Percentiles rank a stretch among this genome's conserved stretches.
phyloP scores from a whole-genome alignment of 1,140 invertebrate genomes.

The Drosophila chauvacae region DNA sequence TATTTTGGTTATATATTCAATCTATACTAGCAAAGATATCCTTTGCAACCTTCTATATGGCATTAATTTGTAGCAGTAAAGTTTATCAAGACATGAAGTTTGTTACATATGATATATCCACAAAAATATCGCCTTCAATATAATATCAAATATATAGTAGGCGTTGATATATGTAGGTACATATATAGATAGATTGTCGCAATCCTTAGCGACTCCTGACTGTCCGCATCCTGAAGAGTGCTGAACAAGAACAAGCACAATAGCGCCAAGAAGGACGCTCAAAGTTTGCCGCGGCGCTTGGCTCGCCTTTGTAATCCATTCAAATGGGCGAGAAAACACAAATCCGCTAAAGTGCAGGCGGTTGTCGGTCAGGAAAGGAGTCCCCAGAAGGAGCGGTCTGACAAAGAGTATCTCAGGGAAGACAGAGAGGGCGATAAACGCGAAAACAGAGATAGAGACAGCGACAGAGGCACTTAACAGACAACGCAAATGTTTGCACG shows the following conservation, averaged over 20 bases:
- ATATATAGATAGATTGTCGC: no score
- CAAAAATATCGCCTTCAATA: no score
- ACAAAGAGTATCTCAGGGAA: conserved; percentile 9
- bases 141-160: no score
- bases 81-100: no score
- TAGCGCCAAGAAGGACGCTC: conserved; percentile 2
- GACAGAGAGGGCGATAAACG: no score
- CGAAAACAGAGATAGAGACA: background rate
- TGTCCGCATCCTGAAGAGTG: background rate
- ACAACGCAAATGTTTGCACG: conserved; percentile 73
- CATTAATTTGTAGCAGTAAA: no score
- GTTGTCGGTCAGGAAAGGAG: conserved; percentile 60
- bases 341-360: conserved; percentile 80
- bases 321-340: conserved; percentile 81
- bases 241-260: background rate
- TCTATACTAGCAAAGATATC: no score
- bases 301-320: conserved; percentile 71
- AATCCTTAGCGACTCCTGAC: conserved; percentile 9
- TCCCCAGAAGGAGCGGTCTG: conserved; percentile 2
- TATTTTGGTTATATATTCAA: no score
- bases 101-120: no score
- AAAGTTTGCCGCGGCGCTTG: conserved; percentile 51
- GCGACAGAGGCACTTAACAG: conserved; percentile 58
- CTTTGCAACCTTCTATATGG: no score
- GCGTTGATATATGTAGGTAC: no score